Evolutionary conservation across 2,113 vertebrate genomes (phyloP).

Genomic region (Myiagra hebetior): DNA sequence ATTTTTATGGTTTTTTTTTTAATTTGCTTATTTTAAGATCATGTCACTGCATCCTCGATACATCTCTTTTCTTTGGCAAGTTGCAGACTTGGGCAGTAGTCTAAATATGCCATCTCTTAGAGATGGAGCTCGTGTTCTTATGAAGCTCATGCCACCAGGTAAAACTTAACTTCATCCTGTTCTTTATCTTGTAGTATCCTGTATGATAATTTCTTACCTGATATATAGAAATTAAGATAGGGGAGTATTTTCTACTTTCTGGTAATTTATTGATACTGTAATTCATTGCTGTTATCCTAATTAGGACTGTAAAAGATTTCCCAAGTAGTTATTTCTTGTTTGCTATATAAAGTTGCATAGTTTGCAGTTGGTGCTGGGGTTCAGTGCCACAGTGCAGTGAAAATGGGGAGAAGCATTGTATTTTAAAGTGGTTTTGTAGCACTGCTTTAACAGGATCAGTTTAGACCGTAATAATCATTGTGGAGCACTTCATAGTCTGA

Average conservation of each 20-base stretch:
- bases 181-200: background rate
- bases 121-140: constrained; percentile 95
- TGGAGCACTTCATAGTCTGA: background rate
- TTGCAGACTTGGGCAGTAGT: constrained; percentile 95
- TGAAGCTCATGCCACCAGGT: constrained; percentile 99
- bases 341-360: background rate
- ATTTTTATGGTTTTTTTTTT: background rate
- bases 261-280: background rate
- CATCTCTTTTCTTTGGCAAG: constrained; percentile 99
- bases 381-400: background rate
- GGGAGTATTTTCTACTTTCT: background rate
- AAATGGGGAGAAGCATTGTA: background rate
- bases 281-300: background rate
- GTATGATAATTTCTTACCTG: background rate
- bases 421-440: background rate
- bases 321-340: background rate
- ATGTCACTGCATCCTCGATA: constrained; percentile 98
- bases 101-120: constrained; percentile 96
- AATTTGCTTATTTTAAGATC: constrained; percentile 78
- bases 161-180: background rate
- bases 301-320: background rate
- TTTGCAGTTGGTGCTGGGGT: background rate
- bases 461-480: background rate
- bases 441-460: background rate
- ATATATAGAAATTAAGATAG: background rate